Percentiles rank a stretch among this genome's conserved stretches.
These are phyloP conservation scores for Crenuchus spilurus DNA, from an alignment of 2,797 vertebrate genomes.

Conservation along the genomic window DNA sequence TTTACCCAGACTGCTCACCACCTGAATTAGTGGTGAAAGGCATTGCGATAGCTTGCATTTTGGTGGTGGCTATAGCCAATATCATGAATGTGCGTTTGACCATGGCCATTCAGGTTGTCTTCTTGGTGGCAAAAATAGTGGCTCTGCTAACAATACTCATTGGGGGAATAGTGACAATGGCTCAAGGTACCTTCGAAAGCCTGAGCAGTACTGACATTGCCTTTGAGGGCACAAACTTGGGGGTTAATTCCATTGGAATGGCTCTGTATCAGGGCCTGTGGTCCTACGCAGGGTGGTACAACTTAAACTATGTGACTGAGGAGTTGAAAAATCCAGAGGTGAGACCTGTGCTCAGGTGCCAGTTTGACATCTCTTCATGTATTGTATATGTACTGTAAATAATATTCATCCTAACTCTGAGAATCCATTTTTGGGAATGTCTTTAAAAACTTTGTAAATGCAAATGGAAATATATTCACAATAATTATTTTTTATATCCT, in stretches of 20 bases:
- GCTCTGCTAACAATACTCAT: slow-evolving; percentile 74
- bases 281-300: slow-evolving; percentile 84
- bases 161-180: slow-evolving; percentile 71
- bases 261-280: slow-evolving; percentile 85
- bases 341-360: no score
- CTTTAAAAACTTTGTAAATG: neutral
- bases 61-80: slow-evolving; percentile 75
- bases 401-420: no score
- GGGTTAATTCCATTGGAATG: slow-evolving; percentile 70
- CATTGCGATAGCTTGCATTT: slow-evolving; percentile 69
- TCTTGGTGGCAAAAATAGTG: slow-evolving; percentile 78
- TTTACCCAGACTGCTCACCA: slow-evolving; percentile 75
- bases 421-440: no score
- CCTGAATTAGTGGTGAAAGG: slow-evolving; percentile 69
- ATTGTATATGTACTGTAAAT: no score
- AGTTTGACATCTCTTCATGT: no score
- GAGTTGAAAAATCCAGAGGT: slow-evolving; percentile 85
- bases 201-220: slow-evolving; percentile 65
- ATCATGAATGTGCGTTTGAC: slow-evolving; percentile 76
- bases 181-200: slow-evolving; percentile 65
- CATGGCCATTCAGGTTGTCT: slow-evolving; percentile 77
- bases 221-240: slow-evolving; percentile 73
- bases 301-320: slow-evolving; percentile 80
- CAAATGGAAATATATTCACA: neutral
- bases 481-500: neutral